Evolutionary conservation across 2,888 invertebrate genomes (phyloP).

Genomic region (Eilema caniola): DNA sequence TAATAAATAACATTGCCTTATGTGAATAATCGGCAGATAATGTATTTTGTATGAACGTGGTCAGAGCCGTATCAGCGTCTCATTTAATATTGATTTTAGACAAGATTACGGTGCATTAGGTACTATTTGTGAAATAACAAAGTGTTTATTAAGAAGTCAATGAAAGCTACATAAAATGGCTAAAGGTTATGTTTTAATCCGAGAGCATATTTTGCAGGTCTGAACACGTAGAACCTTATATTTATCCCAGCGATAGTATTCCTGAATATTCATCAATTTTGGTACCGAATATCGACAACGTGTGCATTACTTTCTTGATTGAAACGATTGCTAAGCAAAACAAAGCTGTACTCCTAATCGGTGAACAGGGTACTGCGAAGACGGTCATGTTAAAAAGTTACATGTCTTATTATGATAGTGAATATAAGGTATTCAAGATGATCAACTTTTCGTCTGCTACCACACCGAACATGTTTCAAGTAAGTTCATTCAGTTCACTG

Average conservation of each 20-base stretch:
- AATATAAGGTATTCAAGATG: conserved; percentile 92
- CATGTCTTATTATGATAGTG: conserved; percentile 92
- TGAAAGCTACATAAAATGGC: neutral
- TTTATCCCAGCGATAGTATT: conserved; percentile 90
- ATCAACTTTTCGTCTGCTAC: conserved; percentile 97
- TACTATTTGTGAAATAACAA: no score
- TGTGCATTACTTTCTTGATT: conserved; percentile 93
- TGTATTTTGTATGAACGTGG: no score
- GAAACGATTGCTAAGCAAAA: conserved; percentile 93
- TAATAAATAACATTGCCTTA: no score
- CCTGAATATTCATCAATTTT: conserved; percentile 94
- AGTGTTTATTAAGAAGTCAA: neutral
- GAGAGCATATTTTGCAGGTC: conserved; percentile 63
- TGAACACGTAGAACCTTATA: conserved; percentile 90
- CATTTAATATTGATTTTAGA: no score
- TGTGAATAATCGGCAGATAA: no score
- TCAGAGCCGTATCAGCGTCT: no score
- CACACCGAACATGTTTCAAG: conserved; percentile 96
- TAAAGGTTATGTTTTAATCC: neutral
- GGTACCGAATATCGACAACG: conserved; percentile 96
- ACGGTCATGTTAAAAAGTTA: conserved; percentile 96
- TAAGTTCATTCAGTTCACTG: conserved; percentile 57
- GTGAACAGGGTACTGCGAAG: conserved; percentile 97
- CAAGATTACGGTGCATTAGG: no score
- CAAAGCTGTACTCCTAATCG: conserved; percentile 94